Conservation (phyloP, 1,140 invertebrate genomes). For the Galendromus occidentalis region DNA sequence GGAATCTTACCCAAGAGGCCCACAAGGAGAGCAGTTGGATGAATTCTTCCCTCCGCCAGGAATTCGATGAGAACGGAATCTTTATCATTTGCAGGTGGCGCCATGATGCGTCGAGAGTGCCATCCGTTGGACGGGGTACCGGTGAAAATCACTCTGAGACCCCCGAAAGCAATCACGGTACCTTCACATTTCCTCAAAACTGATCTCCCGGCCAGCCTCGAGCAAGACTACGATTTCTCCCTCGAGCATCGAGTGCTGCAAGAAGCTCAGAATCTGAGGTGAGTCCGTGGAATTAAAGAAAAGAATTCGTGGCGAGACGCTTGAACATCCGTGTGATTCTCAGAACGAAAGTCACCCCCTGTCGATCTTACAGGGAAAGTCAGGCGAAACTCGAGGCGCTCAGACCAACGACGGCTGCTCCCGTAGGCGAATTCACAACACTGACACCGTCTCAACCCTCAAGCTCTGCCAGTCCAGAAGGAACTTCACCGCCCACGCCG, state of each 20-base stretch:
- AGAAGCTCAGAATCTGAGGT: slow-evolving; percentile 35
- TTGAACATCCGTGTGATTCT: too few relatives aligned
- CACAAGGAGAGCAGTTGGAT: too few relatives aligned
- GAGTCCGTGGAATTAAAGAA: neutral
- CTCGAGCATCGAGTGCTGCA: slow-evolving; percentile 46
- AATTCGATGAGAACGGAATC: too few relatives aligned
- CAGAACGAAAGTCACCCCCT: too few relatives aligned
- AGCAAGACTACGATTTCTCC: slow-evolving; percentile 35
- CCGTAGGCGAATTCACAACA: neutral
- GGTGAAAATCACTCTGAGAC: slow-evolving; percentile 65
- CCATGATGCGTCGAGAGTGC: neutral
- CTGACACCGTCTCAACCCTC: slow-evolving; percentile 16
- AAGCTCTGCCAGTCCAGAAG: neutral
- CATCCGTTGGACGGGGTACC: slow-evolving; percentile 46
- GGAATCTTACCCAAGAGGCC: too few relatives aligned
- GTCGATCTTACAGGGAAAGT: neutral
- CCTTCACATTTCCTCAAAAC: slow-evolving; percentile 40
- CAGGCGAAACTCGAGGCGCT: neutral
- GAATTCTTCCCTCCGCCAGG: too few relatives aligned
- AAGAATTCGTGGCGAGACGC: too few relatives aligned
- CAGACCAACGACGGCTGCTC: neutral
- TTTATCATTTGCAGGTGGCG: too few relatives aligned
- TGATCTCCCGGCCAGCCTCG: slow-evolving; percentile 29
- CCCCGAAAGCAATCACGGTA: slow-evolving; percentile 46
- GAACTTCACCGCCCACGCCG: neutral